Percentiles rank a stretch among this genome's conserved stretches.
phyloP scores from a whole-genome alignment of 2,113 vertebrate species.

The Onychostruthus taczanowskii region DNA sequence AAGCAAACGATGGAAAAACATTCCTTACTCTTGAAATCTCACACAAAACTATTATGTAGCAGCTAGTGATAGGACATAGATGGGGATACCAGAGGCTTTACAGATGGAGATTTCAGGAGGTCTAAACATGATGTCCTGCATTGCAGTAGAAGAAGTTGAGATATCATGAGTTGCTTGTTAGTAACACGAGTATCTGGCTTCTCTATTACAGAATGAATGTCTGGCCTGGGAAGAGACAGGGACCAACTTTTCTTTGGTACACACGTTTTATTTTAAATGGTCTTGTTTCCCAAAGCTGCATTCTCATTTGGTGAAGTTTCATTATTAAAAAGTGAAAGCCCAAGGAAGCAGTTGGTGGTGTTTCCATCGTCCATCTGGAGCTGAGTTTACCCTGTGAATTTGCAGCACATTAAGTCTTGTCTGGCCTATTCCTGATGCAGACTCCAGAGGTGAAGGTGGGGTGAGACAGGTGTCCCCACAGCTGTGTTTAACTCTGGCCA shows the following conservation, averaged over 20 bases:
- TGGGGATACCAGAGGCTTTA: background rate
- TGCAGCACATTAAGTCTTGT: background rate
- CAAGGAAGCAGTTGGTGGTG: rapidly evolving
- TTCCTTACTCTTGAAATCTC: background rate
- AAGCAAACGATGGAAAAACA: background rate
- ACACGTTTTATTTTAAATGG: background rate
- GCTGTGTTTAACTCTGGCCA: background rate
- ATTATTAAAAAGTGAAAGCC: background rate
- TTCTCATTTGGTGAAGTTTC: background rate
- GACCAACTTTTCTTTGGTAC: background rate
- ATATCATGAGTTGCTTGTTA: background rate
- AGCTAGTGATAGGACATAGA: background rate
- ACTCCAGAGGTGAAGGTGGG: background rate
- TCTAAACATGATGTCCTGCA: background rate
- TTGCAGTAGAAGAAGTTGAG: background rate
- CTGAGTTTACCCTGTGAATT: background rate
- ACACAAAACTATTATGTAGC: background rate
- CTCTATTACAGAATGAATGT: background rate
- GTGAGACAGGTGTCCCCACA: background rate
- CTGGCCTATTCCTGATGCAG: background rate
- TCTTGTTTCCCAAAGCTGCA: background rate
- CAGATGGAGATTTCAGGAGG: background rate
- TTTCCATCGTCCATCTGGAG: background rate
- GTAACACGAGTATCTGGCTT: background rate
- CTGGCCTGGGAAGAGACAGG: background rate